These are phyloP conservation scores for Noctua pronuba DNA, from an alignment of 2,888 invertebrate genomes.

Conservation along the genomic window DNA sequence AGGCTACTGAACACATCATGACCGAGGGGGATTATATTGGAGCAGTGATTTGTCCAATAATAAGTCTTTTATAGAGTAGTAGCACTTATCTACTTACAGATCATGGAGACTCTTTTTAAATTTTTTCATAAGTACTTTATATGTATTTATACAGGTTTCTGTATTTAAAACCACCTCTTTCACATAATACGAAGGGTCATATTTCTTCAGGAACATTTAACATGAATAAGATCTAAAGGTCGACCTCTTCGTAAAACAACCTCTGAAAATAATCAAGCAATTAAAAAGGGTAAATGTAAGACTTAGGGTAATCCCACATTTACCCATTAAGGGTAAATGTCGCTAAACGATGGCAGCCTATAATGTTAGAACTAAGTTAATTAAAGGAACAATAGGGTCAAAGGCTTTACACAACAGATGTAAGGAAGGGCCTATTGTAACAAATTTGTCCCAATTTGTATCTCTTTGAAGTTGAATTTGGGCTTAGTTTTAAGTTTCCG, in stretches of 20 bases:
- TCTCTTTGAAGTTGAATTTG: conserved; percentile 19
- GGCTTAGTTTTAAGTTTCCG: neutral
- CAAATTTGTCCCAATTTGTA: conserved; percentile 31
- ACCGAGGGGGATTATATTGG: no score
- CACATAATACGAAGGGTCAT: neutral
- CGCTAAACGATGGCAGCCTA: conserved; percentile 12
- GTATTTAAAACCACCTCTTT: neutral
- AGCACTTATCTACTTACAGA: no score
- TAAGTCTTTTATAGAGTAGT: no score
- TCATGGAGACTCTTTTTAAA: no score
- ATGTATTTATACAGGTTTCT: no score
- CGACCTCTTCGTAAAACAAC: neutral
- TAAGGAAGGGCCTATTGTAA: neutral
- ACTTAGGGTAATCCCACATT: conserved; percentile 9
- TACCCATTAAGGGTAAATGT: conserved; percentile 20
- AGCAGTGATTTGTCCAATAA: no score
- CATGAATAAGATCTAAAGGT: conserved; percentile 1
- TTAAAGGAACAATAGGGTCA: conserved; percentile 39
- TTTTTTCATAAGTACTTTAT: no score
- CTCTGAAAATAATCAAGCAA: conserved; percentile 27
- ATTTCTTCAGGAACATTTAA: conserved; percentile 20
- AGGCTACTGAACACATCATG: no score
- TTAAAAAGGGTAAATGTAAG: conserved; percentile 35
- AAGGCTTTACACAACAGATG: conserved; percentile 30
- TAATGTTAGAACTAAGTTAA: conserved; percentile 33